These are phyloP conservation scores for western clawed frog (Xenopus tropicalis) DNA, from an alignment of 2,113 vertebrate genomes.

Conservation along the genomic window UCB_Xtro_10.0 CM004443.2:78340001-78340500, in stretches of 20 bases:
- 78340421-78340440: too few relatives aligned
- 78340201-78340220: conserved; percentile 75
- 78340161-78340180: conserved; percentile 72
- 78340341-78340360: conserved; percentile 75
- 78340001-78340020: conserved; percentile 71
- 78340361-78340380: conserved; percentile 73
- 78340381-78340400: conserved; percentile 74
- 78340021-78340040: conserved; percentile 66
- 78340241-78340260: conserved; percentile 70
- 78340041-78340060: conserved; percentile 72
- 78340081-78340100: conserved; percentile 71
- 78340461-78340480: too few relatives aligned
- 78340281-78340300: conserved; percentile 72
- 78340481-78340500: too few relatives aligned
- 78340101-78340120: conserved; percentile 58
- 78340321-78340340: conserved; percentile 68
- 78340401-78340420: conserved; percentile 24
- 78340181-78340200: conserved; percentile 63
- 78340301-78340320: conserved; percentile 73
- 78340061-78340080: conserved; percentile 74
- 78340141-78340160: conserved; percentile 71
- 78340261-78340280: conserved; percentile 68
- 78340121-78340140: conserved; percentile 60
- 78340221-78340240: conserved; percentile 72
- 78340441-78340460: too few relatives aligned